Percentiles rank a stretch among this genome's conserved stretches.
Evolutionary conservation across 1,140 invertebrate genomes (phyloP).

Genomic region (Bombus waltoni): DNA sequence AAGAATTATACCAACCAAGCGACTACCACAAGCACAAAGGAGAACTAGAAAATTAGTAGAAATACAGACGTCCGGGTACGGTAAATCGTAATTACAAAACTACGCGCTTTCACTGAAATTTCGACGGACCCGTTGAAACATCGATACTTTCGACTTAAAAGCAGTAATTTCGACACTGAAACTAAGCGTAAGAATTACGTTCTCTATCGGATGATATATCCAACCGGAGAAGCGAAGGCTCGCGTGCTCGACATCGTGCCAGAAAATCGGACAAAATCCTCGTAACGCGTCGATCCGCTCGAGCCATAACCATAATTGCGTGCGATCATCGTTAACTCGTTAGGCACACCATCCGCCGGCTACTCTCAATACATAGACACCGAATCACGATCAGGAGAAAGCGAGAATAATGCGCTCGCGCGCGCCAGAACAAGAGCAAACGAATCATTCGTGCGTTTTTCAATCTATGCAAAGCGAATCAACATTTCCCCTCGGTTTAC

Average conservation of each 20-base stretch:
- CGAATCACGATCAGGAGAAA: slow-evolving; percentile 54
- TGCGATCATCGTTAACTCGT: slow-evolving; percentile 10
- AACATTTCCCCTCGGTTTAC: background rate
- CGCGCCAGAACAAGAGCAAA: slow-evolving; percentile 48
- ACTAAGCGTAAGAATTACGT: background rate
- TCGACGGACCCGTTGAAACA: no score
- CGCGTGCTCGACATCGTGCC: background rate
- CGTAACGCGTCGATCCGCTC: background rate
- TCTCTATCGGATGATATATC: background rate
- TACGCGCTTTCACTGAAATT: slow-evolving; percentile 3
- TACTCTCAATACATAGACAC: slow-evolving; percentile 12
- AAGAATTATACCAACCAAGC: no score
- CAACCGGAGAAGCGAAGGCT: background rate
- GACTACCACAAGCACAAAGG: background rate
- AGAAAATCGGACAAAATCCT: background rate
- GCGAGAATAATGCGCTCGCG: slow-evolving; percentile 31
- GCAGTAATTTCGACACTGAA: background rate
- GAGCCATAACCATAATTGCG: background rate
- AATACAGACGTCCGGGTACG: background rate
- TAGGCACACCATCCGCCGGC: slow-evolving; percentile 7
- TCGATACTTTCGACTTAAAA: background rate
- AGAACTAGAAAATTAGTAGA: background rate
- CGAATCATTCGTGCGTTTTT: slow-evolving; percentile 20
- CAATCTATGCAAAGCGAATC: slow-evolving; percentile 48
- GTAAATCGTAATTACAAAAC: background rate